Conservation (phyloP, 1,140 invertebrate genomes). For the Aphelinus atriplicis region DNA sequence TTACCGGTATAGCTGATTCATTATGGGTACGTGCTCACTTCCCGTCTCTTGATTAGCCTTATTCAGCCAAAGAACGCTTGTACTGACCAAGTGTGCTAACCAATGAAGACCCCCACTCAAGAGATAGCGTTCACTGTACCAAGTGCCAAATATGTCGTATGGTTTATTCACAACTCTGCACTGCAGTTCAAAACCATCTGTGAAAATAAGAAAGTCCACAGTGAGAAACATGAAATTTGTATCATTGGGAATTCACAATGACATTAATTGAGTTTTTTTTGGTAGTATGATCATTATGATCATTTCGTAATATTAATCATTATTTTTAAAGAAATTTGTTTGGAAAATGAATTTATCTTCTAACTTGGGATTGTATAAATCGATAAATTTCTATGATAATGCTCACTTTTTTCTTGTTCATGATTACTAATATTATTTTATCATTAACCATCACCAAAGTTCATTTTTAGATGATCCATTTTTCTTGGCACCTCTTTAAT, state of each 20-base stretch:
- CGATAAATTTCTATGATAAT: neutral
- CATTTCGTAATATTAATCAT: neutral
- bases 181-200: constrained; percentile 78
- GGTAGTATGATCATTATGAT: too few species aligned
- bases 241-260: too few species aligned
- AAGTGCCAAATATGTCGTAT: constrained; percentile 90
- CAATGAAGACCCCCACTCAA: constrained; percentile 84
- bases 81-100: constrained; percentile 82
- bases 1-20: constrained; percentile 77
- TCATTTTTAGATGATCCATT: constrained; percentile 35
- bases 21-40: constrained; percentile 84
- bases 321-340: neutral
- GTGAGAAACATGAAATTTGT: too few species aligned
- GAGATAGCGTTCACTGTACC: constrained; percentile 86
- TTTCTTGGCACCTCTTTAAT: constrained; percentile 38
- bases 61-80: constrained; percentile 84
- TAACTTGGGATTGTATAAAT: neutral
- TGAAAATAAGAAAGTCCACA: constrained; percentile 39
- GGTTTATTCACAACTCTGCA: constrained; percentile 87
- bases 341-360: neutral
- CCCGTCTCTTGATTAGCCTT: constrained; percentile 84
- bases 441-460: too few species aligned
- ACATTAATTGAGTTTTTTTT: too few species aligned
- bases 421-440: too few species aligned
- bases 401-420: too few species aligned